A percentile compares a stretch with the other conserved stretches of the same genome.
These are phyloP conservation scores for Taeniopygia guttata DNA, from an alignment of 2,797 vertebrate genomes.

Conservation along the genomic window DNA sequence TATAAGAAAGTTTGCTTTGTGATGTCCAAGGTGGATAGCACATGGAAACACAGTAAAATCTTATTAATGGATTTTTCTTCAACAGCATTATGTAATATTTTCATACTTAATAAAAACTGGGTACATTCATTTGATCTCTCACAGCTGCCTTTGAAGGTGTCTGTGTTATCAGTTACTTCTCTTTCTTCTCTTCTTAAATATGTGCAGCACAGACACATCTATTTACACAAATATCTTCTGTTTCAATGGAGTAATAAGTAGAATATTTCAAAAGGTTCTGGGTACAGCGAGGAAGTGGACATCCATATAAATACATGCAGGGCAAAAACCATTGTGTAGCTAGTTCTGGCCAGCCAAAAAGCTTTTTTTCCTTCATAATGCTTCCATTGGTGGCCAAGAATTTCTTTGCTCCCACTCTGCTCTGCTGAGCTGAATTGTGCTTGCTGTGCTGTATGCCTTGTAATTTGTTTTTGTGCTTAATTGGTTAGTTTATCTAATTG, in stretches of 20 bases:
- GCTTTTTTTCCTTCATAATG: not conserved
- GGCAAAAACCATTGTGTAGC: not conserved
- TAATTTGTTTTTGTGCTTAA: constrained; percentile 30
- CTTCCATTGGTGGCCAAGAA: not conserved
- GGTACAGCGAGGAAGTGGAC: not conserved
- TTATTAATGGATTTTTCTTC: not conserved
- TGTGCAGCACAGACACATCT: not conserved
- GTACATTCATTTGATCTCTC: not conserved
- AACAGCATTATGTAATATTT: not conserved
- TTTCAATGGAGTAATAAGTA: not conserved
- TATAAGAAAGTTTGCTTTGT: not conserved
- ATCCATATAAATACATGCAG: not conserved
- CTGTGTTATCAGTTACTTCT: not conserved
- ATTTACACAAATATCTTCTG: not conserved
- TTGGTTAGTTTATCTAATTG: constrained; percentile 36
- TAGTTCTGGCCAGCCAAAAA: not conserved
- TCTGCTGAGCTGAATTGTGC: not conserved
- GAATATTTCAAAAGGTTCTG: not conserved
- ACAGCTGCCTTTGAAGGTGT: not conserved
- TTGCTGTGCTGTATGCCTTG: not conserved
- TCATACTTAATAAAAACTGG: not conserved
- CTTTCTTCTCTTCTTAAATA: not conserved
- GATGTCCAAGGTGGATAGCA: not conserved
- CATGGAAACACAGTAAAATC: not conserved
- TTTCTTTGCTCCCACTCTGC: not conserved